Base-by-base conservation (phyloP, 2,888 invertebrate genomes). In the Ecdyonurus torrentis region DNA sequence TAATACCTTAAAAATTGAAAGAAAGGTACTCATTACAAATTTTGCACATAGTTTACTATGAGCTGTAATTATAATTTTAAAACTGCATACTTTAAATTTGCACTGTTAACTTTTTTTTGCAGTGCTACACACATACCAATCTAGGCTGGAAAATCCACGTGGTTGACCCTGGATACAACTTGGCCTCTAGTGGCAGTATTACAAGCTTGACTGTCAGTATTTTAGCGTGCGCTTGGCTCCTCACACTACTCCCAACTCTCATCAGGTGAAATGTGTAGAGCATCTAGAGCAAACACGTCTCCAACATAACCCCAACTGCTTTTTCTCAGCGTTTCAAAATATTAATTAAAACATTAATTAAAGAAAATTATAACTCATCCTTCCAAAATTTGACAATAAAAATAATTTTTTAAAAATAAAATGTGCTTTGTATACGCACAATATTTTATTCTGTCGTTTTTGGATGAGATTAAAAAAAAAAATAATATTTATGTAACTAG, bases 61-160 rank as follows among this genome's bases (percentile, higher is more conserved):
- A n/a, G n/a, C n/a, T n/a, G n/a, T n/a, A n/a, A n/a, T n/a, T n/a
- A n/a, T n/a, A n/a, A n/a, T n/a, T n/a, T n/a, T n/a, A n/a, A n/a
- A n/a, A n/a, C n/a, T n/a, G n/a, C n/a, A n/a, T n/a, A n/a, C n/a
- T n/a, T n/a, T n/a, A n/a, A n/a, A n/a, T n/a, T n/a, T n/a, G n/a
- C n/a, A n/a, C n/a, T n/a, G n/a, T n/a, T n/a, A n/a, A n/a, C n/a
- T n/a, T n/a, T 67, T 66, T 63, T 68, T 76, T 78, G 19, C 77
- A 94, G 94, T 94, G 93, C 75, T 94, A 89, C 77, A 86, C 87
- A n/a, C 93, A 94, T 77, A 88, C 85, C 68, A 89, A 91, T 74
- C 78, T 94, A 25, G 94, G 94, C 60, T 94, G 93, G 93, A 94
- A 91, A 74, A 93, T 94, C 69, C 84, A 89, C 74, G 88, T 94